Percentiles rank a stretch among this genome's conserved stretches.
Conservation (phyloP, 2,888 invertebrate genomes). For the Drosophila subquinaria region DNA sequence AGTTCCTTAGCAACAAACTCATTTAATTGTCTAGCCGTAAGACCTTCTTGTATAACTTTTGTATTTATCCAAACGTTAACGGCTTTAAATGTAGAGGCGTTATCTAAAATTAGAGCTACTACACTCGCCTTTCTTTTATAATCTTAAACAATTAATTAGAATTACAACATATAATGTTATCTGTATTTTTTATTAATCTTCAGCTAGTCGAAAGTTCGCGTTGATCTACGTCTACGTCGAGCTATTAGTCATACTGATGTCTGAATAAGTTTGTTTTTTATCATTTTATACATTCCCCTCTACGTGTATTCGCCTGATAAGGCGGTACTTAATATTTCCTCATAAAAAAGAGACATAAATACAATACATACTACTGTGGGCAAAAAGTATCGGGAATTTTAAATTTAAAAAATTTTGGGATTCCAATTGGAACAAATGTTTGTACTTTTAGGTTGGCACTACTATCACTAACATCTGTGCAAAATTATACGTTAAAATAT, state of each 20-base stretch:
- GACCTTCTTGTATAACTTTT: neutral
- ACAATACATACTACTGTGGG: too few relatives aligned
- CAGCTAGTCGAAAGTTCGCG: conserved; percentile 18
- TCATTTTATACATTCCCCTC: neutral
- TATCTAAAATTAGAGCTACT: neutral
- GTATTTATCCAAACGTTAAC: neutral
- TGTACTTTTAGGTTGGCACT: too few relatives aligned
- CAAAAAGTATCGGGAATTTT: too few relatives aligned
- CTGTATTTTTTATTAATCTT: neutral
- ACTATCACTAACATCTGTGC: too few relatives aligned
- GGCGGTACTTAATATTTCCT: neutral
- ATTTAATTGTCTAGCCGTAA: too few relatives aligned
- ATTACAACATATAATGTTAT: neutral
- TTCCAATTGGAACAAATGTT: too few relatives aligned
- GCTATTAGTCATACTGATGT: conserved; percentile 30
- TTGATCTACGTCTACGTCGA: neutral
- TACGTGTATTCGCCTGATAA: conserved; percentile 23
- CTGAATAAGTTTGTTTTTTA: neutral
- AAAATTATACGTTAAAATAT: too few relatives aligned
- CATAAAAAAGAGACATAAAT: neutral
- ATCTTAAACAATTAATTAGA: neutral
- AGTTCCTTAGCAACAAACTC: too few relatives aligned
- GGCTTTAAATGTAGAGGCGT: neutral
- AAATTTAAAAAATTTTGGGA: too few relatives aligned
- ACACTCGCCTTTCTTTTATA: neutral